Conservation (phyloP, 2,113 vertebrate species). For the Pygoscelis antarcticus region DNA sequence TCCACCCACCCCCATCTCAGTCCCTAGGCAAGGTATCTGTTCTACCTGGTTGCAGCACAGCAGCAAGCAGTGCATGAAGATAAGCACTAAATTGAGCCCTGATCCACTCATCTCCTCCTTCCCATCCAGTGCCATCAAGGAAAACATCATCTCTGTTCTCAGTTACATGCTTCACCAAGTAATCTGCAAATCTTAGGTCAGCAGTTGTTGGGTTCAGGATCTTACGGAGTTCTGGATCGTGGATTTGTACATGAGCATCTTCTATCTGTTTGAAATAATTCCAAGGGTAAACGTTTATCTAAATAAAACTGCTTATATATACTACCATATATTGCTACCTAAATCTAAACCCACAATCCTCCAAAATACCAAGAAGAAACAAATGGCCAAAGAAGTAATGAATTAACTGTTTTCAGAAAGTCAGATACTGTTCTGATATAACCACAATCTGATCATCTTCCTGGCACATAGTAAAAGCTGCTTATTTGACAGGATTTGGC, state of each 20-base stretch:
- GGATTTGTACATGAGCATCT: constrained; percentile 88
- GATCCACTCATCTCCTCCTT: constrained; percentile 99
- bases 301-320: background rate
- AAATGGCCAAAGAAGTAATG: background rate
- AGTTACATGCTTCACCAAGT: constrained; percentile 92
- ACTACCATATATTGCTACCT: background rate
- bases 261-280: constrained; percentile 82
- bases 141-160: constrained; percentile 96
- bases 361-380: background rate
- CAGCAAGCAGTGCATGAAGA: constrained; percentile 88
- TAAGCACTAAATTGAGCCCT: constrained; percentile 94
- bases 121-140: constrained; percentile 97
- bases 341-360: background rate
- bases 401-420: background rate
- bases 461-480: background rate
- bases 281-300: background rate
- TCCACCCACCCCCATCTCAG: background rate
- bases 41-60: constrained; percentile 86
- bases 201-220: constrained; percentile 89
- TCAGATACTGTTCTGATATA: background rate
- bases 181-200: constrained; percentile 93
- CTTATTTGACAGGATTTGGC: background rate
- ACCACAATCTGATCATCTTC: background rate
- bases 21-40: background rate
- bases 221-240: constrained; percentile 91